Percentiles rank a stretch among this genome's conserved stretches.
Conservation (phyloP, 2,797 vertebrate genomes). For the Bucorvus abyssinicus region DNA sequence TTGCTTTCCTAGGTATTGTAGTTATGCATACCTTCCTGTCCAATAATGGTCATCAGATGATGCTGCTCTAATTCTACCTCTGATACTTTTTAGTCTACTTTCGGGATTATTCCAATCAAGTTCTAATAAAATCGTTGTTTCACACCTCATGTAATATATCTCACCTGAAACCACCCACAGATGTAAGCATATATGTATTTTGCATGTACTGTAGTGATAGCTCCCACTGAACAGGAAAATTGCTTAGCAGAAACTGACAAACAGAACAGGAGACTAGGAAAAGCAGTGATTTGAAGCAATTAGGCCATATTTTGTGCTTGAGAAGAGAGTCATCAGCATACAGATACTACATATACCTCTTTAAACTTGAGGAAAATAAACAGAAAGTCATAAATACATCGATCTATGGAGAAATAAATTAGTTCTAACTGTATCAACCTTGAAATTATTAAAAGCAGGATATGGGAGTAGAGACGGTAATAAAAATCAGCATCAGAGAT, state of each 20-base stretch:
- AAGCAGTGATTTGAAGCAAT: conserved; percentile 42
- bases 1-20: background rate
- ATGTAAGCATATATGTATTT: background rate
- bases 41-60: background rate
- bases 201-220: background rate
- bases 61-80: background rate
- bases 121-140: background rate
- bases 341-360: background rate
- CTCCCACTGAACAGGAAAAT: conserved; percentile 11
- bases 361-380: conserved; percentile 17
- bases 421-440: background rate
- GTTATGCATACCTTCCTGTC: background rate
- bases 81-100: background rate
- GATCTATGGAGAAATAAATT: background rate
- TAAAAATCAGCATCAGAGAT: background rate
- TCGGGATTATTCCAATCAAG: background rate
- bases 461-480: fast-evolving
- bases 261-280: conserved; percentile 12
- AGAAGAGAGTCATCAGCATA: conserved; percentile 1
- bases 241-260: background rate
- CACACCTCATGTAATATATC: background rate
- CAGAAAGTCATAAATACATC: background rate
- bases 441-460: background rate
- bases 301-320: conserved; percentile 19
- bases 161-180: background rate